Percentiles rank a stretch among this genome's conserved stretches.
Evolutionary conservation across 2,888 invertebrate genomes (phyloP).

Genomic region (Margaritifera margaritifera): DNA sequence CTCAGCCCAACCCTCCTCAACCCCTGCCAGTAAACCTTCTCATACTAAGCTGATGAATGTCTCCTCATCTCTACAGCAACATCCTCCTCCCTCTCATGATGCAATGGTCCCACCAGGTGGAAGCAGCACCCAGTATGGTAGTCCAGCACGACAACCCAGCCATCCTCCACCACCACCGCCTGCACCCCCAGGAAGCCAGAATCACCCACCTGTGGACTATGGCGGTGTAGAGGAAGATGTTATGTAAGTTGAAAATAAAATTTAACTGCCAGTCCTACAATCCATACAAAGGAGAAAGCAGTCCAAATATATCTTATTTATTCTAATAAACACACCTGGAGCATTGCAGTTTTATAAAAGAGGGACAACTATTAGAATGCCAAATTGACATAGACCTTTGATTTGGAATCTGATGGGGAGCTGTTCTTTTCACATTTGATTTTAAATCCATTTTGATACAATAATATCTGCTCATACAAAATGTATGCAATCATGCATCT

Average conservation of each 20-base stretch:
- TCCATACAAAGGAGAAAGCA: too few species aligned
- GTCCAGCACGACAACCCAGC: constrained; percentile 33
- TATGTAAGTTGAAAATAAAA: constrained; percentile 24
- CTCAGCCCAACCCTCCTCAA: constrained; percentile 11
- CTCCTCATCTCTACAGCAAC: constrained; percentile 13
- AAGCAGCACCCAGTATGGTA: constrained; percentile 15
- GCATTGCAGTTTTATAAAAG: too few species aligned
- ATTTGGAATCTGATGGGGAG: too few species aligned
- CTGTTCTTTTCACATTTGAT: too few species aligned
- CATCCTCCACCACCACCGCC: constrained; percentile 41
- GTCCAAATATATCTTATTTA: too few species aligned
- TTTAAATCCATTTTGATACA: too few species aligned
- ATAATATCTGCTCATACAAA: too few species aligned
- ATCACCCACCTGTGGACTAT: constrained; percentile 22
- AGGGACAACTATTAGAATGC: too few species aligned
- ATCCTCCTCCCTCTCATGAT: constrained; percentile 12
- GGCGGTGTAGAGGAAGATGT: constrained; percentile 42
- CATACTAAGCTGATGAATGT: constrained; percentile 15
- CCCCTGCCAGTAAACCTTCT: constrained; percentile 15
- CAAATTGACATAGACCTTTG: too few species aligned
- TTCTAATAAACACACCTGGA: too few species aligned
- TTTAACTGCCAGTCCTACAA: too few species aligned
- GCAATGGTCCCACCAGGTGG: constrained; percentile 4
- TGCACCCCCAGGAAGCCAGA: constrained; percentile 13
- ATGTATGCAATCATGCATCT: too few species aligned